Conservation (phyloP, 53 echinoderm and acorn worm genomes). For the Crossaster papposus region DNA sequence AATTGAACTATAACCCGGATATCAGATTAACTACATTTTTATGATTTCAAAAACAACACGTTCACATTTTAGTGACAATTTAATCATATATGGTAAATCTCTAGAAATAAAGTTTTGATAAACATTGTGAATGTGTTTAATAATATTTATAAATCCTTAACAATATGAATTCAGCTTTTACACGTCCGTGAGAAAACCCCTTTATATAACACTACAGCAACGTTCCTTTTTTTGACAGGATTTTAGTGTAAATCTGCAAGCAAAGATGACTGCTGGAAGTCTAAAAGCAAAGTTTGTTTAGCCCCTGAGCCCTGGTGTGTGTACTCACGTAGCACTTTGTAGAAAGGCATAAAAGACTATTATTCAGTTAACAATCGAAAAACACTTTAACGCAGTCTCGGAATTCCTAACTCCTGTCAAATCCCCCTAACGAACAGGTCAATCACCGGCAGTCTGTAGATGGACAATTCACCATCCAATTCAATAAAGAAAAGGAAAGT, state of each 20-base stretch:
- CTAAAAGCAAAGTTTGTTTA: neutral
- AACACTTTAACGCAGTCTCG: neutral
- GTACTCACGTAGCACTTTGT: neutral
- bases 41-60: no score
- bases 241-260: neutral
- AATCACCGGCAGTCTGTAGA: slow-evolving; percentile 1
- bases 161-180: no score
- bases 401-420: neutral
- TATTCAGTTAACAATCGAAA: slow-evolving; percentile 8
- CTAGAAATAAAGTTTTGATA: no score
- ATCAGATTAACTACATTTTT: no score
- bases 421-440: neutral
- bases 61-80: no score
- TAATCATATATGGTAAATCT: no score
- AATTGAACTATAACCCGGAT: neutral
- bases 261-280: neutral
- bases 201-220: no score
- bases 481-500: neutral
- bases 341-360: neutral
- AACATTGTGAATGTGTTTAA: no score
- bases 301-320: neutral
- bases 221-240: neutral
- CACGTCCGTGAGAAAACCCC: no score
- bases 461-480: neutral
- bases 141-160: no score